These are phyloP conservation scores for Zophobas atratus DNA, from an alignment of 1,140 invertebrate species.

Conservation along the genomic window DNA sequence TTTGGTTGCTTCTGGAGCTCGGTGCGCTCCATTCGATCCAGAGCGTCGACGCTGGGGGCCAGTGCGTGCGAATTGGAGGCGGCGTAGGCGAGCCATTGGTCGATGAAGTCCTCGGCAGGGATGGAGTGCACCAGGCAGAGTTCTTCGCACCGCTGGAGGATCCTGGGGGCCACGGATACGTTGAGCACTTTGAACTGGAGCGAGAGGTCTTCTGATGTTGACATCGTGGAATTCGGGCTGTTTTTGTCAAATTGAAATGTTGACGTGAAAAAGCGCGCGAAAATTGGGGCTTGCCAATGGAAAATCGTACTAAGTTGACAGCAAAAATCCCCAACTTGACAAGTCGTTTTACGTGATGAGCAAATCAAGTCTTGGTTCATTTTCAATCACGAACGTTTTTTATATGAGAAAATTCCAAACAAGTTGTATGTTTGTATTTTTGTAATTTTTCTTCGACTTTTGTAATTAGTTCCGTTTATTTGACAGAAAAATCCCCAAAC, in stretches of 20 bases:
- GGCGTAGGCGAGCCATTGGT: slow-evolving; percentile 79
- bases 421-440: neutral
- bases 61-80: slow-evolving; percentile 74
- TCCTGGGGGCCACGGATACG: neutral
- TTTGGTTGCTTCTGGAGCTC: slow-evolving; percentile 70
- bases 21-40: slow-evolving; percentile 77
- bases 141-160: slow-evolving; percentile 66
- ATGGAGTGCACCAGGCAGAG: slow-evolving; percentile 74
- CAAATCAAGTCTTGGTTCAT: too few species aligned
- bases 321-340: too few species aligned
- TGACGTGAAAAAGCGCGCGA: too few species aligned
- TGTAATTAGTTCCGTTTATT: too few species aligned
- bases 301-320: too few species aligned
- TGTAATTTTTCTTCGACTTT: too few species aligned
- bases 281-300: too few species aligned
- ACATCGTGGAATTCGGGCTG: neutral
- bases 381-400: too few species aligned
- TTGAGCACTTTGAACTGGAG: slow-evolving; percentile 1
- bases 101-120: slow-evolving; percentile 75
- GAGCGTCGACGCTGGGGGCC: slow-evolving; percentile 72
- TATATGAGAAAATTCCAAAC: too few species aligned
- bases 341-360: too few species aligned
- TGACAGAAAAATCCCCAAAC: too few species aligned
- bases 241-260: too few species aligned
- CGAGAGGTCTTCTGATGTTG: neutral